These are phyloP conservation scores for Meta bourneti DNA, from an alignment of 2,888 invertebrate genomes.

Conservation along the genomic window DNA sequence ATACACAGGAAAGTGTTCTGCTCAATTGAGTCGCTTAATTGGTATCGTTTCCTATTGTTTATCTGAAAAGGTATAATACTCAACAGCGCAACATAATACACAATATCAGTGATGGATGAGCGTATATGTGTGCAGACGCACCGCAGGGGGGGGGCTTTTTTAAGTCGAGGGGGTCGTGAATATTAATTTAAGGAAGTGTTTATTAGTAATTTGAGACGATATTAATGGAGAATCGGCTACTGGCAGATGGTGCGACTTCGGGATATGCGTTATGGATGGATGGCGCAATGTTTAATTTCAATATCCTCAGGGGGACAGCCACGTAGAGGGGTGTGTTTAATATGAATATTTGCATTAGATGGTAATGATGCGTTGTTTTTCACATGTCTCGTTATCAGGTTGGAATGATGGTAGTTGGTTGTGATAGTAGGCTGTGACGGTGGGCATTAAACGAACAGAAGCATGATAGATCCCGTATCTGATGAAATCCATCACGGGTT, in stretches of 20 bases:
- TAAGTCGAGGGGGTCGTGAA: constrained; percentile 24
- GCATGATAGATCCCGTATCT: no score
- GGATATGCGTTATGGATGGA: not conserved
- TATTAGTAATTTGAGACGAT: constrained; percentile 74
- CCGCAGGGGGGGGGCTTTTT: constrained; percentile 12
- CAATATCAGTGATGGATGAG: constrained; percentile 36
- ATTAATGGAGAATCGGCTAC: constrained; percentile 38
- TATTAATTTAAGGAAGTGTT: constrained; percentile 74
- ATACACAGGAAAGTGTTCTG: constrained; percentile 71
- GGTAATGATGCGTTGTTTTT: not conserved
- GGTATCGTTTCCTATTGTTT: constrained; percentile 62
- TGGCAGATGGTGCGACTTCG: constrained; percentile 42
- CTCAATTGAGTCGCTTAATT: constrained; percentile 72
- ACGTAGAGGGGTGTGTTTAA: not conserved
- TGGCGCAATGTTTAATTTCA: not conserved
- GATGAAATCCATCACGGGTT: not conserved
- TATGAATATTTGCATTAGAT: not conserved
- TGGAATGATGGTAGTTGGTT: not conserved
- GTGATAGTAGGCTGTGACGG: not conserved
- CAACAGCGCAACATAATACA: constrained; percentile 44
- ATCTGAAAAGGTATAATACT: constrained; percentile 29
- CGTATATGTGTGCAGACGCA: not conserved
- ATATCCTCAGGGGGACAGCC: not conserved
- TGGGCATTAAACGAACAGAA: no score
- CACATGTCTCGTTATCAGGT: not conserved